Percentiles rank a stretch among this genome's conserved stretches.
phyloP scores from a whole-genome alignment of 2,113 vertebrate species.

The Circaetus gallicus region DNA sequence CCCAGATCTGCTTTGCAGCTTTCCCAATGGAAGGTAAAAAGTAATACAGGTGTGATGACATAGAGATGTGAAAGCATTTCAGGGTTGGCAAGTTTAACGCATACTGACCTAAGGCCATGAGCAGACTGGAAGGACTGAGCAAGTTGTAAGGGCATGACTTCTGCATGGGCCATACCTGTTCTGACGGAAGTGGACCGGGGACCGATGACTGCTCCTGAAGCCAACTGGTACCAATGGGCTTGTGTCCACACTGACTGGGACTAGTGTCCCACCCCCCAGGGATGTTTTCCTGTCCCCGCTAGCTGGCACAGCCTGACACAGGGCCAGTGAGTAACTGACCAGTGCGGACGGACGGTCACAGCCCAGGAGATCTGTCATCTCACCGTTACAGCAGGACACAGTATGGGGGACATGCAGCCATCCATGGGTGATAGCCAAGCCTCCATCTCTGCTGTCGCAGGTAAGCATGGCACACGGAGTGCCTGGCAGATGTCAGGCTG shows the following conservation, averaged over 20 bases:
- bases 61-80: background rate
- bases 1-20: background rate
- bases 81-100: background rate
- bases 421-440: background rate
- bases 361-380: background rate
- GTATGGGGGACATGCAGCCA: background rate
- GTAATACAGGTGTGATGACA: no score
- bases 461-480: background rate
- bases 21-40: background rate
- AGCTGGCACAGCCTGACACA: background rate
- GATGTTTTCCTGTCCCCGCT: background rate
- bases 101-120: no score
- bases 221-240: background rate
- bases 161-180: background rate
- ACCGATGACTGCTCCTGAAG: background rate
- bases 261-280: background rate
- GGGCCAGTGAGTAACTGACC: background rate
- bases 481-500: background rate
- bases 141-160: background rate
- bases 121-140: background rate
- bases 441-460: background rate
- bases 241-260: background rate
- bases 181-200: background rate
- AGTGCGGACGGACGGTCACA: rapidly evolving
- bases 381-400: background rate